These are phyloP conservation scores for Lycopodina hypogea DNA, from an alignment of 37 sponge, comb jelly and placozoan genomes.

Conservation along the genomic window DNA sequence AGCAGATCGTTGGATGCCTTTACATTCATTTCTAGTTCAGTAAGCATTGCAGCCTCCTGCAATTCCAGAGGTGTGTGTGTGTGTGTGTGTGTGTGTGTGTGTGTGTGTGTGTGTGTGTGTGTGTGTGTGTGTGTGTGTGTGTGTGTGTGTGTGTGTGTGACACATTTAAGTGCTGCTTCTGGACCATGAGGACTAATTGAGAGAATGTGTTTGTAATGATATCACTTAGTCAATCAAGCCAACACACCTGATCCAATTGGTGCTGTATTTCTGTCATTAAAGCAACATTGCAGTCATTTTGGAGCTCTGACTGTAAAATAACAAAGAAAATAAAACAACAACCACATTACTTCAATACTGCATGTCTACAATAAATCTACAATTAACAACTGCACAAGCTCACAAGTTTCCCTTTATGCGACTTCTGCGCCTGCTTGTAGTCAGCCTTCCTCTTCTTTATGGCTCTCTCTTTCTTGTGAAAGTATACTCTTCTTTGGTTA, in stretches of 20 bases:
- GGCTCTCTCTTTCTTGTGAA: slow-evolving; percentile 12
- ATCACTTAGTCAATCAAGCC: not conserved
- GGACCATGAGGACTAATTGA: not conserved
- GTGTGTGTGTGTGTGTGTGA: not conserved
- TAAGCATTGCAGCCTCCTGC: slow-evolving; percentile 43
- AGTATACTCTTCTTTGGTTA: slow-evolving; percentile 21
- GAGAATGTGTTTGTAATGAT: not conserved
- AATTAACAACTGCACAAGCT: not conserved
- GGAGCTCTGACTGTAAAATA: not conserved
- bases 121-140: not conserved
- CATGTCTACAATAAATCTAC: not conserved
- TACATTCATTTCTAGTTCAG: slow-evolving; percentile 40
- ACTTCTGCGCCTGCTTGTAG: slow-evolving; percentile 7
- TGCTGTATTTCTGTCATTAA: slow-evolving; percentile 25
- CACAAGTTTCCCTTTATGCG: not conserved
- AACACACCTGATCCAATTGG: slow-evolving; percentile 47
- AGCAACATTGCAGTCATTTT: not conserved
- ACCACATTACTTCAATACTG: not conserved
- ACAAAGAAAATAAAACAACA: not conserved
- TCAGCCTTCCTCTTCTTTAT: slow-evolving; percentile 22
- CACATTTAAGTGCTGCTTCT: too few relatives aligned
- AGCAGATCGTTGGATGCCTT: slow-evolving; percentile 38
- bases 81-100: not conserved
- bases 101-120: not conserved
- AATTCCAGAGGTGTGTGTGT: not conserved